A percentile compares a stretch with the other conserved stretches of the same genome.
Evolutionary conservation across 2,113 vertebrate species (phyloP).

Genomic region (Ammospiza caudacuta): DNA sequence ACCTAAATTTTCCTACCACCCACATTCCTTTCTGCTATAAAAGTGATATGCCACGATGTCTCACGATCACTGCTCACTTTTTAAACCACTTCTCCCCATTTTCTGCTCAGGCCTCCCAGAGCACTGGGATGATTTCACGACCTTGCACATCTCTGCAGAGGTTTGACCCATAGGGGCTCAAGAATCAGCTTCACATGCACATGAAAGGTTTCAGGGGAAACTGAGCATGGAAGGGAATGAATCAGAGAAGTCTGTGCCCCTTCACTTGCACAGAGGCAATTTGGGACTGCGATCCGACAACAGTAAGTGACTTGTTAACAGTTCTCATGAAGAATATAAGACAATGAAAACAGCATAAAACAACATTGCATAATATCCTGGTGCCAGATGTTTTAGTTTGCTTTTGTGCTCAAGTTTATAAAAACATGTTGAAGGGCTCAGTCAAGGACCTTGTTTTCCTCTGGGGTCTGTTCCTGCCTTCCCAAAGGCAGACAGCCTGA

Average conservation of each 20-base stretch:
- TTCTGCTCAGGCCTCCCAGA: neutral
- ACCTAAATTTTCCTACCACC: neutral
- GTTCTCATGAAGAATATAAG: neutral
- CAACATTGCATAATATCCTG: conserved; percentile 52
- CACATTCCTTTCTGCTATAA: neutral
- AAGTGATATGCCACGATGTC: accelerated
- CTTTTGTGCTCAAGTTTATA: conserved; percentile 40
- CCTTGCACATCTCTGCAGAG: neutral
- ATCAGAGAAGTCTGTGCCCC: neutral
- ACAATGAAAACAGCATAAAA: conserved; percentile 30
- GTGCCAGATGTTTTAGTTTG: conserved; percentile 47
- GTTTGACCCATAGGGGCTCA: neutral
- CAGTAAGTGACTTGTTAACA: neutral
- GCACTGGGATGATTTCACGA: neutral
- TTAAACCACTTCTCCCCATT: neutral
- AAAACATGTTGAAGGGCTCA: conserved; percentile 22
- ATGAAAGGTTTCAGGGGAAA: neutral
- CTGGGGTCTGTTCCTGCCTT: neutral
- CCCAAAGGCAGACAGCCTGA: neutral
- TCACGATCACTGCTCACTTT: neutral
- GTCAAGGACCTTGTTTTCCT: neutral
- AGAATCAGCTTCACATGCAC: neutral
- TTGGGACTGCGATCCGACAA: neutral
- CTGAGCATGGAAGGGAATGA: accelerated
- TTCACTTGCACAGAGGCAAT: neutral